These are phyloP conservation scores for Zingel zingel DNA, from an alignment of 2,113 vertebrate genomes.

Conservation along the genomic window DNA sequence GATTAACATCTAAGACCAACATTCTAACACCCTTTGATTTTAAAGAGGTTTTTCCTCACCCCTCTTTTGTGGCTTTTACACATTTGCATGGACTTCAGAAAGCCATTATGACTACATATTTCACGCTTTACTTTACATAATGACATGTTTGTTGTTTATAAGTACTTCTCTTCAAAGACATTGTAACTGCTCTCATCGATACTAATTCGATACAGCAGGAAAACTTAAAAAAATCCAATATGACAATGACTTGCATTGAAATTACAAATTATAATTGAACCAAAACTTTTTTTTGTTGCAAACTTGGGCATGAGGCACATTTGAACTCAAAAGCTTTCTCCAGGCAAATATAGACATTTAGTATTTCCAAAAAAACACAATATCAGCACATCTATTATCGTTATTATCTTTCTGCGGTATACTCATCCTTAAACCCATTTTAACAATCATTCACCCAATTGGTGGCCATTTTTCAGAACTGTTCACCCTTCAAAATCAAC, in stretches of 20 bases:
- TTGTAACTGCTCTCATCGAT: not conserved
- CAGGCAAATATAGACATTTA: slow-evolving; percentile 15
- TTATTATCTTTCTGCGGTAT: too few species aligned
- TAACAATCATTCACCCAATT: not conserved
- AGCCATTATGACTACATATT: slow-evolving; percentile 36
- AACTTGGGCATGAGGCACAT: not conserved
- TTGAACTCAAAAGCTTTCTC: slow-evolving; percentile 9
- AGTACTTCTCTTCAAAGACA: slow-evolving; percentile 56
- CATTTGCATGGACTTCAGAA: slow-evolving; percentile 45
- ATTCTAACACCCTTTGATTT: slow-evolving; percentile 62
- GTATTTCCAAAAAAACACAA: slow-evolving; percentile 12
- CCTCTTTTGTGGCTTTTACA: slow-evolving; percentile 38
- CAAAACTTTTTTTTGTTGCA: not conserved
- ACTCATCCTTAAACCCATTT: not conserved
- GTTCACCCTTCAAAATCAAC: slow-evolving; percentile 8
- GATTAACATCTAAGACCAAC: slow-evolving; percentile 73
- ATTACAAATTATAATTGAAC: slow-evolving; percentile 25
- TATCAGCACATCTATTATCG: slow-evolving; percentile 1
- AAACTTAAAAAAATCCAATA: slow-evolving; percentile 50
- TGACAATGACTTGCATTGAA: slow-evolving; percentile 12
- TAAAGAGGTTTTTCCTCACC: slow-evolving; percentile 22
- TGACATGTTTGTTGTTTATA: slow-evolving; percentile 51
- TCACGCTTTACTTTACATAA: slow-evolving; percentile 46
- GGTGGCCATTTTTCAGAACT: not conserved
- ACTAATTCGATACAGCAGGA: not conserved